phyloP scores from a whole-genome alignment of 2,797 vertebrate genomes.

The Notoglanidium macrostoma region DNA sequence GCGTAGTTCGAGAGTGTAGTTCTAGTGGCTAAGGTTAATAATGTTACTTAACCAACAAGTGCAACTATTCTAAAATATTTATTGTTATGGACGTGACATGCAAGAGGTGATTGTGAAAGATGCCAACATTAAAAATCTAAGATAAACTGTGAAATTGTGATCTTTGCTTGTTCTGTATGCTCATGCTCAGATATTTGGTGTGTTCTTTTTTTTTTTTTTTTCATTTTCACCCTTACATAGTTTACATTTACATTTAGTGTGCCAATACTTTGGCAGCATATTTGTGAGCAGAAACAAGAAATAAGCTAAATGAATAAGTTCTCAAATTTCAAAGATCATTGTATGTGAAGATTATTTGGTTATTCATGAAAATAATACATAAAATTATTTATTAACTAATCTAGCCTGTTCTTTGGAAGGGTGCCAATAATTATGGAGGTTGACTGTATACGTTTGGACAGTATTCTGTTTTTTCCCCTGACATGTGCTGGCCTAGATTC shows the following conservation, averaged over 20 bases:
- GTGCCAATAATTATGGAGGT: not conserved
- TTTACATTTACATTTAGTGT: not conserved
- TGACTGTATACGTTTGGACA: not conserved
- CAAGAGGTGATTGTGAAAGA: not conserved
- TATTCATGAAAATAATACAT: not conserved
- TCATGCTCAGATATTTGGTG: not conserved
- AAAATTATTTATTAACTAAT: not conserved
- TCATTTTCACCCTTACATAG: no score
- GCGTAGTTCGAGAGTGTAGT: not conserved
- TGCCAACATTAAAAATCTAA: not conserved
- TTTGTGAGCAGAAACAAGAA: not conserved
- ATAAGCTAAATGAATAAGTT: not conserved
- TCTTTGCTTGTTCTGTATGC: no score
- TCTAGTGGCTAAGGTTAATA: no score
- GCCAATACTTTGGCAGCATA: not conserved
- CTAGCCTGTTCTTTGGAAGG: not conserved
- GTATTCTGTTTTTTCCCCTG: not conserved
- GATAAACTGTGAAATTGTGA: not conserved
- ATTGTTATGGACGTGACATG: not conserved
- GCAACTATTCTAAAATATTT: not conserved
- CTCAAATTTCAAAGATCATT: no score
- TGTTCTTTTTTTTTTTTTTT: no score
- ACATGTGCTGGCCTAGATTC: not conserved
- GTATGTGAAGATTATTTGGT: not conserved
- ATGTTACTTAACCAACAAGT: not conserved